Percentiles rank a stretch among this genome's conserved stretches.
Evolutionary conservation across 2,888 invertebrate species (phyloP).

Genomic region (Agonopterix arenella): DNA sequence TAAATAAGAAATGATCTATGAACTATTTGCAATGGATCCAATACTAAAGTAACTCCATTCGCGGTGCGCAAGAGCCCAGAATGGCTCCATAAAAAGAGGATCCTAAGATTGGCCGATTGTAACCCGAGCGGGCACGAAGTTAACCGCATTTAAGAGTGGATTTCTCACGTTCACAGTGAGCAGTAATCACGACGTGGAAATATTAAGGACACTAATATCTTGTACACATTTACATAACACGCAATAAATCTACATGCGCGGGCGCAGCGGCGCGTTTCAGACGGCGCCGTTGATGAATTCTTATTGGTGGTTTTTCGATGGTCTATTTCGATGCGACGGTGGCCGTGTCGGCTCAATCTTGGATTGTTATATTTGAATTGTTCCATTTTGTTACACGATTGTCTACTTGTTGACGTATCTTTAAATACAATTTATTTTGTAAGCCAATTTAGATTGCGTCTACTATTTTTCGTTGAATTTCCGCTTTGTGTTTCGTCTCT

Average conservation of each 20-base stretch:
- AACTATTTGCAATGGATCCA: conserved; percentile 2
- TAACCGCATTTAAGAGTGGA: conserved; percentile 20
- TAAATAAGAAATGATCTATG: background rate
- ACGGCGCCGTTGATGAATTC: conserved; percentile 64
- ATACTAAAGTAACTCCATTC: conserved; percentile 15
- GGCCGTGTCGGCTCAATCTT: conserved; percentile 21
- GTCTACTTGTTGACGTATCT: conserved; percentile 1
- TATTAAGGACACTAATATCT: conserved; percentile 73
- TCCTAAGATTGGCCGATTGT: conserved; percentile 48
- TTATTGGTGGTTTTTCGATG: conserved; percentile 51
- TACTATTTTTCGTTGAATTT: background rate
- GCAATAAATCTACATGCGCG: conserved; percentile 60
- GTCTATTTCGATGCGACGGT: conserved; percentile 46
- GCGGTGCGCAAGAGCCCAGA: conserved; percentile 22
- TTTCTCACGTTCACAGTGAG: conserved; percentile 54
- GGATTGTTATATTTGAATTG: conserved; percentile 11
- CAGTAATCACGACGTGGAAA: conserved; percentile 67
- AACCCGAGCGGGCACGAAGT: conserved; percentile 38
- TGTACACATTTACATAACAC: conserved; percentile 71
- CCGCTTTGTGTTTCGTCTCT: background rate
- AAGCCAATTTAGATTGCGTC: background rate
- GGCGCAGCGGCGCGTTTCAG: conserved; percentile 37
- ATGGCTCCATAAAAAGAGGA: conserved; percentile 45
- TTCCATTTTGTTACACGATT: conserved; percentile 12
- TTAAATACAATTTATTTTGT: background rate